Evolutionary conservation across 2,888 invertebrate genomes (phyloP), one percentile per base, ranked within the genome.

Genomic region (Charanyca ferruginea): DNA sequence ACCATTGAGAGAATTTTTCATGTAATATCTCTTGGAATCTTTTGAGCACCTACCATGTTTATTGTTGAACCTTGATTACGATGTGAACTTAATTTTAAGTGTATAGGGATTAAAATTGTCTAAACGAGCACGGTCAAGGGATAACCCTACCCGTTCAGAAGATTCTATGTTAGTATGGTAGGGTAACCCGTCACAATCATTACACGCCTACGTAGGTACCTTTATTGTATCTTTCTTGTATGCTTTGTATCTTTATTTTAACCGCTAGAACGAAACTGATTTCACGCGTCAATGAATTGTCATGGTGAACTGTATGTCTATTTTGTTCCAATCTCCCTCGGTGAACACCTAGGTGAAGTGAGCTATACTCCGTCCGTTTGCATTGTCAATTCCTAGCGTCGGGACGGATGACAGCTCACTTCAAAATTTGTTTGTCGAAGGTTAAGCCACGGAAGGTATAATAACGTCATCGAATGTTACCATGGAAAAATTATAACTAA

Each of bases 231-330:
- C n/a, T 13, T 25, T 3, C 8, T 35, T 11, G 1, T 44, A 16
- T 23, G 9, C 3, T 22, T 32, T 32, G 1, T 32, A 64, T 35
- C 16, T 47, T 41, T 23, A 23, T 47, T 32, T 23, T 28, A 42
- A 41, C 38, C 41, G 11, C 6, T 8, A 49, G 16, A 69, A 70
- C 28, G 42, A 58, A 66, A 49, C 25, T 42, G 42, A 38, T 66
- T 70, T 38, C 25, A 44, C 16, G 42, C 11, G 25, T 49, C 42
- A 70, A 18, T 49, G 25, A 44, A 28, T 70, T 69, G 49, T 22
- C 11, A 25, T 38, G 70, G 70, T 18, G 25, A 69, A 54, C 22
- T 48, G 41, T n/a, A n/a, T n/a, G n/a, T n/a, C n/a, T n/a, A n/a
- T n/a, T n/a, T n/a, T n/a, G n/a, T n/a, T n/a, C n/a, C n/a, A n/a